phyloP scores from a whole-genome alignment of 2,113 vertebrate genomes.

The Lutjanus erythropterus region DNA sequence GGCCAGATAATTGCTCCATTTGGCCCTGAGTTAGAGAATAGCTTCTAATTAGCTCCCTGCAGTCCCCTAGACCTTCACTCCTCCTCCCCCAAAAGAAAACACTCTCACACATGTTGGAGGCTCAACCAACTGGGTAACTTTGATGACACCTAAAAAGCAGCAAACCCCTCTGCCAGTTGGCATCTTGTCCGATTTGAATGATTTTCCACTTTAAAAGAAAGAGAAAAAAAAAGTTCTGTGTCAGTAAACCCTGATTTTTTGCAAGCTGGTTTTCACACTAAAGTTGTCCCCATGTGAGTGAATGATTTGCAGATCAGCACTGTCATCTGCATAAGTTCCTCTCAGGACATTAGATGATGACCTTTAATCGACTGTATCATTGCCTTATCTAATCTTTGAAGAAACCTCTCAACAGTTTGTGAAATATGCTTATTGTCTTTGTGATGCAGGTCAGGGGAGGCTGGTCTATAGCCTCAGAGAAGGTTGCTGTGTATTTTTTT shows the following conservation, averaged over 20 bases:
- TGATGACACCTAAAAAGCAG: conserved; percentile 72
- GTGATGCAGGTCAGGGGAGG: no score
- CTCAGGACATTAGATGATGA: no score
- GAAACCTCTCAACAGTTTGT: not conserved
- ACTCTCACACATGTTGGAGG: conserved; percentile 83
- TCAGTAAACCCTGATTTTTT: conserved; percentile 46
- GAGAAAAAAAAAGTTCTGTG: conserved; percentile 14
- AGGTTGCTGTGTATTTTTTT: no score
- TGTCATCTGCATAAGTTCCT: conserved; percentile 15
- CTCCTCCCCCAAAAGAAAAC: conserved; percentile 81
- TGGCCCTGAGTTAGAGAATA: conserved; percentile 89
- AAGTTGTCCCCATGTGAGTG: not conserved
- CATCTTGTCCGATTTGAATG: conserved; percentile 67
- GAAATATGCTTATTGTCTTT: not conserved
- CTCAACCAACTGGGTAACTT: conserved; percentile 82
- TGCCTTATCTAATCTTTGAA: conserved; percentile 7
- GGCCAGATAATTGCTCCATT: conserved; percentile 90
- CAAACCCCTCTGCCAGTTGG: conserved; percentile 67
- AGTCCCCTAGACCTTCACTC: conserved; percentile 73
- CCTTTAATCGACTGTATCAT: no score
- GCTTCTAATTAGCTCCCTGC: conserved; percentile 87
- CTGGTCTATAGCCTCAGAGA: no score
- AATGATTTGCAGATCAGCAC: conserved; percentile 26
- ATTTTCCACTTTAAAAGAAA: conserved; percentile 58
- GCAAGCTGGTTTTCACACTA: conserved; percentile 33